Evolutionary conservation across 2,888 invertebrate species (phyloP), one percentile per base, ranked within the genome.

Genomic region (Lobophora halterata): DNA sequence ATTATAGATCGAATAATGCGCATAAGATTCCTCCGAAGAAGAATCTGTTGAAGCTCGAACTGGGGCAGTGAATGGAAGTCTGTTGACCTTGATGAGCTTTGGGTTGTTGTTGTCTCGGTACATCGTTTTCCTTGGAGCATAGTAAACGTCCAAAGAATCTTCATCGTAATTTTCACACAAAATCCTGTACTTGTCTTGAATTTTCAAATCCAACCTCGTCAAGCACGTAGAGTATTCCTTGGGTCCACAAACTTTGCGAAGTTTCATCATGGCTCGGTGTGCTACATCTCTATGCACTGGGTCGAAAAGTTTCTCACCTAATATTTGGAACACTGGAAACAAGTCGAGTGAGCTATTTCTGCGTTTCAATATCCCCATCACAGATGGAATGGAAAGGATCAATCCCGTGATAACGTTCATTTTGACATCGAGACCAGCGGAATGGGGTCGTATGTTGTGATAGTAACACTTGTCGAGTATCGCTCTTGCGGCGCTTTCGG

Each of bases 391-490:
- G 0, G 92, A 91, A 28, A 92, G 73, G 68, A 93, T 89, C 28
- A 92, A 85, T 28, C 92, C 92, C 31, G 92, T 91, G 30, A 91
- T 89, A 9, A 91, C 85, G 51, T 89, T 90, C 39, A 88, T 78
- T 71, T 88, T 86, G 5, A 65, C 68, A 49, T 82, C 86, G 33
- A 87, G 64, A 49, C 90, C 89, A 18, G 89, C 86, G 18, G 89
- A 83, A 52, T 81, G 80, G 3, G 85, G 83, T 35, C 82, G 62
- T 13, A 90, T 88, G 55, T 89, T 89, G 46, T 88, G 88, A 50
- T 91, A 91, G 1, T 92, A 83, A n/a, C 93, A 92, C 46, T 90
- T 89, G 42, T 90, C 90, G 29, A 93, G 79, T 37, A 93, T 87
- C 26, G 91, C 90, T 37, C 89, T 79, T 9, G 94, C 85, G 8